A percentile compares a stretch with the other conserved stretches of the same genome.
Conservation (phyloP, 2,888 invertebrate genomes). For the Euclidia mi region DNA sequence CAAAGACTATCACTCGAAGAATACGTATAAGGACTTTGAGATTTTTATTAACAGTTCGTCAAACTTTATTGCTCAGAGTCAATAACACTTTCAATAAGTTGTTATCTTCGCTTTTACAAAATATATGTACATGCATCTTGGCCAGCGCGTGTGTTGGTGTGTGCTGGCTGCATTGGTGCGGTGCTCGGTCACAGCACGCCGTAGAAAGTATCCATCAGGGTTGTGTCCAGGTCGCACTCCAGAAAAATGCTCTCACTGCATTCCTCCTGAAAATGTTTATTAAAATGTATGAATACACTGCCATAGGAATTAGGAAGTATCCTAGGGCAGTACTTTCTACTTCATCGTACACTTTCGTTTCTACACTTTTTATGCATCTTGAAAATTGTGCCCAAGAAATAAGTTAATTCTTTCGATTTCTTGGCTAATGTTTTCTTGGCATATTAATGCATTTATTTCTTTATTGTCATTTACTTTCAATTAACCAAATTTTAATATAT, state of each 20-base stretch:
- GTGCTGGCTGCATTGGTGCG: slow-evolving; percentile 15
- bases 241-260: slow-evolving; percentile 85
- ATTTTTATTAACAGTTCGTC: slow-evolving; percentile 25
- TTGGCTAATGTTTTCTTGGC: too few relatives aligned
- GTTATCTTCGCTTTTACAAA: slow-evolving; percentile 58
- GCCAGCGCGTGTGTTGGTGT: slow-evolving; percentile 22
- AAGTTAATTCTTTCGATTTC: too few relatives aligned
- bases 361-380: too few relatives aligned
- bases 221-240: slow-evolving; percentile 85
- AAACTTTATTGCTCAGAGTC: slow-evolving; percentile 10
- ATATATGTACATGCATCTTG: slow-evolving; percentile 47
- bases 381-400: too few relatives aligned
- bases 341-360: too few relatives aligned
- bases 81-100: slow-evolving; percentile 10
- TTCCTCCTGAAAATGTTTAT: slow-evolving; percentile 85
- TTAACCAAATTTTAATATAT: too few relatives aligned
- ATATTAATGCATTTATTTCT: too few relatives aligned
- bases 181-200: slow-evolving; percentile 78
- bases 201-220: slow-evolving; percentile 85
- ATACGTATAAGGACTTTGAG: slow-evolving; percentile 29
- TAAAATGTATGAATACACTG: too few relatives aligned
- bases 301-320: too few relatives aligned
- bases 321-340: too few relatives aligned
- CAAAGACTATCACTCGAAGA: slow-evolving; percentile 21
- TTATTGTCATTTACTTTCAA: too few relatives aligned